Evolutionary conservation across 2,113 vertebrate species (phyloP), one percentile per base, ranked within the genome.

Genomic region (Oplegnathus fasciatus): DNA sequence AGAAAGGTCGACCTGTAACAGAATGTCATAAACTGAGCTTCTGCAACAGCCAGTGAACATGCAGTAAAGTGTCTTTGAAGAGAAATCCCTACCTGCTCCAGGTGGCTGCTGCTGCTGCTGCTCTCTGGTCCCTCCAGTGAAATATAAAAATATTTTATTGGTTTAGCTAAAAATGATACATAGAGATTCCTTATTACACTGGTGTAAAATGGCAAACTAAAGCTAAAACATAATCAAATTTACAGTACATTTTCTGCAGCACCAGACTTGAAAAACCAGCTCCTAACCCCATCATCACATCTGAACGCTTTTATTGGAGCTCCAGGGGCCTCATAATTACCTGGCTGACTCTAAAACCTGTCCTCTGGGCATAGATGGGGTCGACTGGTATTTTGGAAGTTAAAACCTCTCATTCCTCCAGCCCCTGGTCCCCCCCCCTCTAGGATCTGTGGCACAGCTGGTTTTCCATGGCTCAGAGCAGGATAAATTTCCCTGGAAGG

Each of bases 381-480:
- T 88, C 65, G 67, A 81, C 71, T 75, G 80, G 61, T 84, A 32
- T 66, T 75, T 82, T 72, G 22, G 32, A 85, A 73, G 76, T 22
- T 42, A 24, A 24, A 34, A 17, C 44, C 78, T 81, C 55, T 14
- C 22, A n/a, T 71, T 61, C 64, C 66, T 65, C 60, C 61, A 20
- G 17, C 24, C 55, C 22, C 20, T 14, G 30, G 6, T 40, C 10
- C 9, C 2, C 7, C 22, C 71, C 54, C 70, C 73, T 66, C 48
- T 5, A 34, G 46, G 73, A 44, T 82, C 71, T 64, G 72, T 82
- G 88, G 86, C 90, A 88, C 94, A 94, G 91, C 94, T 95, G 94
- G 87, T 92, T 95, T 94, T 91, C 86, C 80, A 1, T 67, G 83
- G 89, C 90, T 79, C 24, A 5, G 70, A 82, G 86, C 82, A 71